Conservation (phyloP, 64 coral and sea anemone genomes). For the Anthopleura sola region DNA sequence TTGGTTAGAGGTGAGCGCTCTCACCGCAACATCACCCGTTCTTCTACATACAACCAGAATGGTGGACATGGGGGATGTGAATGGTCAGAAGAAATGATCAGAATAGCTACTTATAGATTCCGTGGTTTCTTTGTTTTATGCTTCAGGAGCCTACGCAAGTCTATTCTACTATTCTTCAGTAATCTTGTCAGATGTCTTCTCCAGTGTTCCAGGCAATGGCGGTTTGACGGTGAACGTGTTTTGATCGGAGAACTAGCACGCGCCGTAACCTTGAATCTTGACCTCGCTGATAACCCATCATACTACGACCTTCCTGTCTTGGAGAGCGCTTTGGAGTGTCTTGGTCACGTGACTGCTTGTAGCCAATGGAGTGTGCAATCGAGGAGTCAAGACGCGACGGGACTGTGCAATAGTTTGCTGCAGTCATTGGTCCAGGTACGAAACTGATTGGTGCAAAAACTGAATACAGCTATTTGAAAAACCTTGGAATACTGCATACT, state of each 20-base stretch:
- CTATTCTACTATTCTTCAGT: slow-evolving; percentile 60
- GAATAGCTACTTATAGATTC: not conserved
- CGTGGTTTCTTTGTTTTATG: not conserved
- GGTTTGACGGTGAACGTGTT: slow-evolving; percentile 66
- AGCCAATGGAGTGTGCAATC: slow-evolving; percentile 62
- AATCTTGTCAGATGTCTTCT: slow-evolving; percentile 46
- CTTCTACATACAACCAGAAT: no score
- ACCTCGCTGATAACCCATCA: slow-evolving; percentile 83
- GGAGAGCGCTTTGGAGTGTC: slow-evolving; percentile 80
- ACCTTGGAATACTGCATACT: no score
- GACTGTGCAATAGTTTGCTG: slow-evolving; percentile 61
- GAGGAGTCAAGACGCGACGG: slow-evolving; percentile 48
- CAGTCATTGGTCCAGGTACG: slow-evolving; percentile 73
- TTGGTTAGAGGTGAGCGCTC: no score
- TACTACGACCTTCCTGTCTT: slow-evolving; percentile 89
- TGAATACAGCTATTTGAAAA: no score
- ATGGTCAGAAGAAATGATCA: no score
- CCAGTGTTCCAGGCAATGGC: slow-evolving; percentile 51
- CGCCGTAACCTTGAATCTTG: slow-evolving; percentile 73
- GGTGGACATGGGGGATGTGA: no score
- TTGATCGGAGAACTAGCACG: slow-evolving; percentile 80
- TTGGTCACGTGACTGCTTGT: slow-evolving; percentile 59
- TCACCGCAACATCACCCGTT: no score
- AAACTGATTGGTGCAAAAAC: not conserved
- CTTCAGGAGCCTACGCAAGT: slow-evolving; percentile 64